Evolutionary conservation across 35 echinoderm and acorn worm genomes (phyloP).

Genomic region (Chiridota heheva): DNA sequence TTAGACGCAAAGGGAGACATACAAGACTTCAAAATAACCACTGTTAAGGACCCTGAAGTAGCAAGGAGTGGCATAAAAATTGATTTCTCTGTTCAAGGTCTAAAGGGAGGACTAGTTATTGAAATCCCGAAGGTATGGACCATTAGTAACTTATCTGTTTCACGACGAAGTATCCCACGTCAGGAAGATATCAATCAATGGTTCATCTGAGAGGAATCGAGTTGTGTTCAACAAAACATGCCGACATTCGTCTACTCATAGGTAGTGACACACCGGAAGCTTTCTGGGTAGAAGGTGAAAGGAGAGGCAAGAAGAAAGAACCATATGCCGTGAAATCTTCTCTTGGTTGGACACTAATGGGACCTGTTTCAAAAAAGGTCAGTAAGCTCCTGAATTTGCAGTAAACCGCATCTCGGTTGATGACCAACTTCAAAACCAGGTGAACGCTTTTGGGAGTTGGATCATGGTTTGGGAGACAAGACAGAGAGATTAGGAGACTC

Average conservation of each 20-base stretch:
- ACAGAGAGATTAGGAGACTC: constrained; percentile 17
- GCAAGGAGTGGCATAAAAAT: constrained; percentile 19
- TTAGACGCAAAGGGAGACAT: constrained; percentile 2
- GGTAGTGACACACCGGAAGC: constrained; percentile 52
- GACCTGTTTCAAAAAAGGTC: constrained; percentile 21
- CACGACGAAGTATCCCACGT: constrained; percentile 36
- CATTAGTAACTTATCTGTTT: constrained; percentile 24
- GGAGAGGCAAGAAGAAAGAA: constrained; percentile 35
- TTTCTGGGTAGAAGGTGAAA: constrained; percentile 56
- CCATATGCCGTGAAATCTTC: constrained; percentile 43
- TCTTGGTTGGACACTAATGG: constrained; percentile 45
- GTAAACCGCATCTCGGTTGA: constrained; percentile 27
- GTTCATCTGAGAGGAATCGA: constrained; percentile 37
- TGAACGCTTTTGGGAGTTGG: constrained; percentile 42
- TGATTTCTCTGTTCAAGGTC: not conserved
- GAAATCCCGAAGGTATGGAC: constrained; percentile 29
- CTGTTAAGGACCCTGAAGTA: constrained; percentile 2
- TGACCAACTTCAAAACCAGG: not conserved
- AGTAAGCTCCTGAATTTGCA: constrained; percentile 2
- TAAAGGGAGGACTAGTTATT: constrained; percentile 15
- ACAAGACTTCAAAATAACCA: constrained; percentile 32
- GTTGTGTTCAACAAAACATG: constrained; percentile 10
- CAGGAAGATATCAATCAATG: constrained; percentile 14
- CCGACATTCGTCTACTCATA: constrained; percentile 36
- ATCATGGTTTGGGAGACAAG: constrained; percentile 13